These are phyloP conservation scores for Dynastes tityus DNA, from an alignment of 2,888 invertebrate genomes.

Conservation along the genomic window DNA sequence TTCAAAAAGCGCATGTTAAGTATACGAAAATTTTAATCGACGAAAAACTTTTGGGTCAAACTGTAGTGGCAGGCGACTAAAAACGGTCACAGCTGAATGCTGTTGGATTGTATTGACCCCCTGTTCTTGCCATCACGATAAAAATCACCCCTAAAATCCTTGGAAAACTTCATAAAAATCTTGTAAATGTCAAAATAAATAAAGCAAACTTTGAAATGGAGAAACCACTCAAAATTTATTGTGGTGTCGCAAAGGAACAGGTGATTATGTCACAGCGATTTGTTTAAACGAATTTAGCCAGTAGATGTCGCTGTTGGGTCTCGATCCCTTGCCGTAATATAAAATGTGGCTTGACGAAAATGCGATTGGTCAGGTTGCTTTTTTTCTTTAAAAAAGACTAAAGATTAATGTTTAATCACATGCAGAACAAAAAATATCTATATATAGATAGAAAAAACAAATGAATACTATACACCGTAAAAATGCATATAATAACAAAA, in stretches of 20 bases:
- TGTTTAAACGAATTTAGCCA: slow-evolving; percentile 53
- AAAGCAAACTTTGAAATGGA: slow-evolving; percentile 2
- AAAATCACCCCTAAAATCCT: not conserved
- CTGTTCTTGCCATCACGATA: slow-evolving; percentile 55
- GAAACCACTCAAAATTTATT: slow-evolving; percentile 20
- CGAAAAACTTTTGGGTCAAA: slow-evolving; percentile 55
- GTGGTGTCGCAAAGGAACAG: slow-evolving; percentile 60
- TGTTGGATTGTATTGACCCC: slow-evolving; percentile 61
- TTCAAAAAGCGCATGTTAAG: not conserved
- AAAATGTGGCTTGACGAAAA: slow-evolving; percentile 66
- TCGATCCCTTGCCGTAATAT: slow-evolving; percentile 74
- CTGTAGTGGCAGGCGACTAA: slow-evolving; percentile 60
- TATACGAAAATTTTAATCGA: slow-evolving; percentile 56
- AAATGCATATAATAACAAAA: slow-evolving; percentile 1
- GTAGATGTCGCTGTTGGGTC: slow-evolving; percentile 72
- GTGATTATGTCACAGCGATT: slow-evolving; percentile 67
- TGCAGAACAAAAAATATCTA: not conserved
- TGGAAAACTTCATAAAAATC: not conserved
- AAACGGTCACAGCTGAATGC: slow-evolving; percentile 59
- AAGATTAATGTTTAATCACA: slow-evolving; percentile 6
- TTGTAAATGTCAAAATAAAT: slow-evolving; percentile 9
- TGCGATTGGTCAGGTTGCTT: slow-evolving; percentile 66
- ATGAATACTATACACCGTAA: not conserved
- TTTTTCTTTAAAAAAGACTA: slow-evolving; percentile 20
- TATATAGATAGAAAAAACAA: slow-evolving; percentile 11